phyloP scores from a whole-genome alignment of 2,797 vertebrate genomes.

The Sebastes cheni region DNA sequence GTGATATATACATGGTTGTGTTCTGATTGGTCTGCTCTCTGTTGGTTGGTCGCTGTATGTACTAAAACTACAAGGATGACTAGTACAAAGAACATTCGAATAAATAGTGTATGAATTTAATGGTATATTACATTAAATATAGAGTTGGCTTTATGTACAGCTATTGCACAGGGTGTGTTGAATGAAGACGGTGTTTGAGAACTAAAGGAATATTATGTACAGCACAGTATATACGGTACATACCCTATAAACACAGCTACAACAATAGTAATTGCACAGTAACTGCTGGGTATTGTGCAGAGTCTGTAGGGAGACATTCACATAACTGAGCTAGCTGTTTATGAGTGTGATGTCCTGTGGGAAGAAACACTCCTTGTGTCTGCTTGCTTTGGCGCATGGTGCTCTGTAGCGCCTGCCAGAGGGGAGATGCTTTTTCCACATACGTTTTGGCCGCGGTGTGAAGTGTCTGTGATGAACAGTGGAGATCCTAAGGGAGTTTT shows the following conservation, averaged over 20 bases:
- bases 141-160: neutral
- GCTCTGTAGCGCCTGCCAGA: neutral
- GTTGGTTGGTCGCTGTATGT: neutral
- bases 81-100: neutral
- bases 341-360: neutral
- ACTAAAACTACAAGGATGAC: too few relatives aligned
- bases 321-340: neutral
- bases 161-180: neutral
- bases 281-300: neutral
- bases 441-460: neutral
- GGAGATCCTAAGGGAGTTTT: neutral
- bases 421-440: neutral
- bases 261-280: neutral
- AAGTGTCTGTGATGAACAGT: neutral
- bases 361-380: neutral
- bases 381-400: neutral
- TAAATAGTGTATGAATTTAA: neutral
- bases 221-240: neutral
- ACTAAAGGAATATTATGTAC: neutral
- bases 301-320: neutral
- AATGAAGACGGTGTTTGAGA: neutral
- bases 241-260: neutral
- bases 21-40: neutral
- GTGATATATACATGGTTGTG: neutral
- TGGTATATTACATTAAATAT: neutral